Conservation (phyloP, 2,888 invertebrate species). For the Rhingia rostrata region DNA sequence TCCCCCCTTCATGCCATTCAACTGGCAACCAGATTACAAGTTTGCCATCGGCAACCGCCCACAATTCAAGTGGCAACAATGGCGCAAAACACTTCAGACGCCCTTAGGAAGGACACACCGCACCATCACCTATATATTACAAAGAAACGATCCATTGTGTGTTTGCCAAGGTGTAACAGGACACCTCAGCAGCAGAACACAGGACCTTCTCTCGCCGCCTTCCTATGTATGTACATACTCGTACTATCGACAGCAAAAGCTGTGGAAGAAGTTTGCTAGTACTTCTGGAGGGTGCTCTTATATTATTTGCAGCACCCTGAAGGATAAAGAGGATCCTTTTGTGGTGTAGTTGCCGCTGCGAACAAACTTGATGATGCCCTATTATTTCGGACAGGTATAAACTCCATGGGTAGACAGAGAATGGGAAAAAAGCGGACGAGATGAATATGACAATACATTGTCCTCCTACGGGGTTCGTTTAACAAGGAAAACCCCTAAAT, state of each 20-base stretch:
- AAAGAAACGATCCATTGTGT: slow-evolving; percentile 61
- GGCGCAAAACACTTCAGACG: slow-evolving; percentile 55
- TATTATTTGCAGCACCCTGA: slow-evolving; percentile 65
- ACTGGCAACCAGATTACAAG: slow-evolving; percentile 46
- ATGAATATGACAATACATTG: slow-evolving; percentile 73
- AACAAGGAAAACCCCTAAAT: slow-evolving; percentile 73
- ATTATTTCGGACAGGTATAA: slow-evolving; percentile 70
- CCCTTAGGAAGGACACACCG: slow-evolving; percentile 47
- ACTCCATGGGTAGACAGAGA: slow-evolving; percentile 4
- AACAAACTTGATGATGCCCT: slow-evolving; percentile 69
- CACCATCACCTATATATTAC: slow-evolving; percentile 15
- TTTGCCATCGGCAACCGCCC: slow-evolving; percentile 60
- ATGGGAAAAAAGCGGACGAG: slow-evolving; percentile 27
- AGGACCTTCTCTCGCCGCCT: slow-evolving; percentile 22
- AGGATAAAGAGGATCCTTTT: slow-evolving; percentile 67
- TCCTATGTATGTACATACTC: background rate
- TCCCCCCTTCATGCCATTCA: background rate
- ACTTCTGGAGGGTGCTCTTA: slow-evolving; percentile 54
- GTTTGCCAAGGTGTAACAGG: slow-evolving; percentile 63
- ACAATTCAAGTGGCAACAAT: slow-evolving; percentile 73
- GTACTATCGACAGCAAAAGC: slow-evolving; percentile 62
- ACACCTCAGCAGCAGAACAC: slow-evolving; percentile 44
- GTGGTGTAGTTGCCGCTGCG: slow-evolving; percentile 58
- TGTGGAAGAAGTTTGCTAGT: slow-evolving; percentile 57
- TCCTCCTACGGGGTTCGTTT: slow-evolving; percentile 66